Evolutionary conservation across 2,888 invertebrate species (phyloP).

Genomic region (Dryobotodes eremita): DNA sequence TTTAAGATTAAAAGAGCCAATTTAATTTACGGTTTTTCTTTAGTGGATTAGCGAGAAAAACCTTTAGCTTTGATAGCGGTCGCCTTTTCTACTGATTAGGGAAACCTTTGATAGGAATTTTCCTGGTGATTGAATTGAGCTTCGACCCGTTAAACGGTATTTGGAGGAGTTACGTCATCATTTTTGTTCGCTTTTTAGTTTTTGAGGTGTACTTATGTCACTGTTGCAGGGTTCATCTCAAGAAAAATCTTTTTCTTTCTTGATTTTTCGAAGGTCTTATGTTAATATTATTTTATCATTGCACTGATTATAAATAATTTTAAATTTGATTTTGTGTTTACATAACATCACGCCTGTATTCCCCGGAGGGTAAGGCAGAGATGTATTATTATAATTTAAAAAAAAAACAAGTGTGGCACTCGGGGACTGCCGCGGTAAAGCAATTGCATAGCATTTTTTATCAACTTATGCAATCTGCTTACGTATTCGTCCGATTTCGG

Average conservation of each 20-base stretch:
- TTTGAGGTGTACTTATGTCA: neutral
- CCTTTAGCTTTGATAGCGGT: neutral
- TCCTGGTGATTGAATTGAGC: neutral
- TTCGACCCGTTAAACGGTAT: neutral
- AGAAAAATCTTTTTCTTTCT: neutral
- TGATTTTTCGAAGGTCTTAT: too few relatives aligned
- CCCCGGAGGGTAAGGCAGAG: too few relatives aligned
- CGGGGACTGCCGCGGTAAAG: too few relatives aligned
- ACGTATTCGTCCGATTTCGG: too few relatives aligned
- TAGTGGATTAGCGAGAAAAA: constrained; percentile 17
- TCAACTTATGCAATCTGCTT: too few relatives aligned
- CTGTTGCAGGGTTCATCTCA: neutral
- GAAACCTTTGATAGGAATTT: neutral
- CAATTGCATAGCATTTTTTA: too few relatives aligned
- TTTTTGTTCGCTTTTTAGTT: neutral
- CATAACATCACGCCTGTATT: too few relatives aligned
- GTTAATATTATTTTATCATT: neutral
- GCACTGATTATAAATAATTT: neutral
- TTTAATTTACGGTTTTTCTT: constrained; percentile 53
- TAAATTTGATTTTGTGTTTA: neutral
- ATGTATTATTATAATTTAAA: too few relatives aligned
- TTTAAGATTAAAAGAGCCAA: constrained; percentile 52
- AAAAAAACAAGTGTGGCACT: too few relatives aligned
- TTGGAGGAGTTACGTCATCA: neutral
- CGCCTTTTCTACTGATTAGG: neutral